These are phyloP conservation scores for Papilio polytes DNA, from an alignment of 1,140 invertebrate genomes.

Conservation along the genomic window DNA sequence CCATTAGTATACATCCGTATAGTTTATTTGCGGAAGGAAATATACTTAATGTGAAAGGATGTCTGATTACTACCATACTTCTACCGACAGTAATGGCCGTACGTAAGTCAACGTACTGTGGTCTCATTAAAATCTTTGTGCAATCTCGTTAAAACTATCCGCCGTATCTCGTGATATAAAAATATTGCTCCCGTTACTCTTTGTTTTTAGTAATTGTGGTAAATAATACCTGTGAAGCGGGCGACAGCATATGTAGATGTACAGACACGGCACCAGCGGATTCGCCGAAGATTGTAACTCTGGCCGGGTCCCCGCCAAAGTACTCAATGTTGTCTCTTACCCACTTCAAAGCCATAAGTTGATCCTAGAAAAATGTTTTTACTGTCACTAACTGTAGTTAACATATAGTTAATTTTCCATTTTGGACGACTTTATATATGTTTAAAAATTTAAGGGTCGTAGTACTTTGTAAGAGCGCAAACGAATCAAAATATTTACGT, in stretches of 20 bases:
- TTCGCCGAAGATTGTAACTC: constrained; percentile 84
- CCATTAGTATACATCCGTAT: neutral
- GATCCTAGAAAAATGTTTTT: constrained; percentile 62
- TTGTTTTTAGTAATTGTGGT: too few species aligned
- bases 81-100: neutral
- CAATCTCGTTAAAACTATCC: neutral
- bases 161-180: too few species aligned
- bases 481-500: too few species aligned
- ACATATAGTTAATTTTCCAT: too few species aligned
- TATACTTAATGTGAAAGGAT: constrained; percentile 4
- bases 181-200: too few species aligned
- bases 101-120: neutral
- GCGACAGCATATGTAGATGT: constrained; percentile 79
- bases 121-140: neutral
- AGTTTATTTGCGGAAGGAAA: constrained; percentile 21
- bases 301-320: constrained; percentile 77
- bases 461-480: too few species aligned
- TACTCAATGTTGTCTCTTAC: constrained; percentile 77
- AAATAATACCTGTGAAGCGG: constrained; percentile 69
- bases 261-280: constrained; percentile 83
- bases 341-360: constrained; percentile 81
- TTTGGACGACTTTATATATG: too few species aligned
- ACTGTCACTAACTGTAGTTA: too few species aligned
- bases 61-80: neutral
- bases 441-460: too few species aligned